phyloP scores from a whole-genome alignment of 2,888 invertebrate genomes.

The Parnassius smintheus region DNA sequence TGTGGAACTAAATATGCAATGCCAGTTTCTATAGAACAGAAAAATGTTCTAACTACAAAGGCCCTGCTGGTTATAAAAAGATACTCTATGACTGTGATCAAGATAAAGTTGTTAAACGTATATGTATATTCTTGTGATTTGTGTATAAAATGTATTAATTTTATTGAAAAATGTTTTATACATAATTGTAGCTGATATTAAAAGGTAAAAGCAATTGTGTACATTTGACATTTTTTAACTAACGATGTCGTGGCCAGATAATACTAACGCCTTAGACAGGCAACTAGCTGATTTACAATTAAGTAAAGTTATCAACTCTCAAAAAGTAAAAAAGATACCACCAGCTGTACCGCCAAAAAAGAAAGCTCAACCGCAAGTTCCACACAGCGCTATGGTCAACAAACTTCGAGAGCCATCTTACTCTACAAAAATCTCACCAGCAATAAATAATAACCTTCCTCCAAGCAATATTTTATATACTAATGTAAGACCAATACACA shows the following conservation, averaged over 20 bases:
- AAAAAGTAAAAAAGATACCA: slow-evolving; percentile 82
- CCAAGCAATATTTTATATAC: slow-evolving; percentile 46
- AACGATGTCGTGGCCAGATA: slow-evolving; percentile 65
- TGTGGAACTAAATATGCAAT: too few relatives aligned
- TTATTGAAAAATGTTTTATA: too few relatives aligned
- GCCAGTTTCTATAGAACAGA: too few relatives aligned
- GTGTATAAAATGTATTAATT: too few relatives aligned
- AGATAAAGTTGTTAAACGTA: too few relatives aligned
- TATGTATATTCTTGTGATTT: too few relatives aligned
- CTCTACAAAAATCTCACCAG: slow-evolving; percentile 78
- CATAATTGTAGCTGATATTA: too few relatives aligned
- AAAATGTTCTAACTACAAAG: too few relatives aligned
- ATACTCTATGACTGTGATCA: too few relatives aligned
- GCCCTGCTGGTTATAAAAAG: too few relatives aligned
- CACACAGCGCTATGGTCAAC: slow-evolving; percentile 87
- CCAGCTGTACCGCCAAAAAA: slow-evolving; percentile 92
- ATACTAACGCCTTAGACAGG: slow-evolving; percentile 85
- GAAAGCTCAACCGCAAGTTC: slow-evolving; percentile 85
- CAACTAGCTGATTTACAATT: slow-evolving; percentile 86
- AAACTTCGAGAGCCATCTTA: slow-evolving; percentile 87
- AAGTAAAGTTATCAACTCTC: slow-evolving; percentile 63
- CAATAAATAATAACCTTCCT: slow-evolving; percentile 64
- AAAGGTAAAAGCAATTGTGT: too few relatives aligned
- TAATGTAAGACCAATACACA: slow-evolving; percentile 42
- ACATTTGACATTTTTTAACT: too few relatives aligned